These are phyloP conservation scores for Leptoclinus maculatus DNA, from an alignment of 2,797 vertebrate species.

Conservation along the genomic window DNA sequence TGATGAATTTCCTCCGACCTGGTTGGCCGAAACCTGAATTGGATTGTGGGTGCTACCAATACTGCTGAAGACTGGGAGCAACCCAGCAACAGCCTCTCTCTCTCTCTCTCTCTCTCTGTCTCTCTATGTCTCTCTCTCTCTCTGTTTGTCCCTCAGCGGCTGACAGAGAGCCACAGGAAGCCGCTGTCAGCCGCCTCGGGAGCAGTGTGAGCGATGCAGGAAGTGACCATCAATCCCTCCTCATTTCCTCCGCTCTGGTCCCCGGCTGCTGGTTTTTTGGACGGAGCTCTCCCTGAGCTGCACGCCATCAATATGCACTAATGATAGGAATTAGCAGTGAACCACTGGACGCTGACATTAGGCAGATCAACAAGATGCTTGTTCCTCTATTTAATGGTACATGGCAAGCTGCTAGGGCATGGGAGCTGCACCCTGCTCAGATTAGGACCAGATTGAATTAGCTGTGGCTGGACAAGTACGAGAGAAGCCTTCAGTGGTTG, in stretches of 20 bases:
- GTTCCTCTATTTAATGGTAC: slow-evolving; percentile 66
- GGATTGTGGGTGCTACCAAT: slow-evolving; percentile 41
- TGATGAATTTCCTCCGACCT: slow-evolving; percentile 37
- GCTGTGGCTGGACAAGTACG: slow-evolving; percentile 65
- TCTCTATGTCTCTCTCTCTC: not conserved
- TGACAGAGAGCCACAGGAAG: slow-evolving; percentile 80
- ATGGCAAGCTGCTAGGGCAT: slow-evolving; percentile 54
- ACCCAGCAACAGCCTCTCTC: slow-evolving; percentile 25
- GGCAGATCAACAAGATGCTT: slow-evolving; percentile 78
- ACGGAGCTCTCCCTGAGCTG: slow-evolving; percentile 54
- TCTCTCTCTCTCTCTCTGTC: slow-evolving; percentile 1
- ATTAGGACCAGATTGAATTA: slow-evolving; percentile 77
- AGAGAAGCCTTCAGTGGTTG: slow-evolving; percentile 63
- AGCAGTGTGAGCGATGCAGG: slow-evolving; percentile 77
- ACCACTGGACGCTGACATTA: slow-evolving; percentile 75
- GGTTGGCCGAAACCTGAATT: slow-evolving; percentile 41
- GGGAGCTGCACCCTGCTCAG: slow-evolving; percentile 55
- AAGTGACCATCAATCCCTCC: slow-evolving; percentile 83
- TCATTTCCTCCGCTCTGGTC: slow-evolving; percentile 76
- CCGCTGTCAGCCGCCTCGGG: slow-evolving; percentile 72
- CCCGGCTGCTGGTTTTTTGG: slow-evolving; percentile 66
- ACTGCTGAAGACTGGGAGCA: slow-evolving; percentile 29
- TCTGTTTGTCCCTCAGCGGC: slow-evolving; percentile 54
- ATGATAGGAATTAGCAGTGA: slow-evolving; percentile 82
- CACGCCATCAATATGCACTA: slow-evolving; percentile 79